Evolutionary conservation across 2,797 vertebrate genomes (phyloP).

Genomic region (Leontocebus nigricollis): DNA sequence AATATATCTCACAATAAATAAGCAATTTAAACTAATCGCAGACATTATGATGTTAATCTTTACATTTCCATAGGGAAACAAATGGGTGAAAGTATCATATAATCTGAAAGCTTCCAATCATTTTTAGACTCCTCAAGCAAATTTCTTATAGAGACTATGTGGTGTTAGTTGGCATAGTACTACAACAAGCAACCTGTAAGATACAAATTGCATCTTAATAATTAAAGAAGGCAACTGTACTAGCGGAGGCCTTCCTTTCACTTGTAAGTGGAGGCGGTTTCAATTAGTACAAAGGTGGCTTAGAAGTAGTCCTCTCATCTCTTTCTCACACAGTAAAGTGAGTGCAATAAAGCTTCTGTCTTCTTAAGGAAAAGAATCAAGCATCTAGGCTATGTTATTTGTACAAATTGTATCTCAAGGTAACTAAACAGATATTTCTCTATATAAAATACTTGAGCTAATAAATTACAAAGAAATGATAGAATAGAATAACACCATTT

Average conservation of each 20-base stretch:
- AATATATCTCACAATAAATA: slow-evolving; percentile 40
- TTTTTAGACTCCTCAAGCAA: slow-evolving; percentile 24
- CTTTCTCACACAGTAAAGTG: background rate
- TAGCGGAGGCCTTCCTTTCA: background rate
- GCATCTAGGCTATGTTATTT: background rate
- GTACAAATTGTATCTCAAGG: background rate
- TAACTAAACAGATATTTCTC: background rate
- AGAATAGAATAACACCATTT: background rate
- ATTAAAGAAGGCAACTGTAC: slow-evolving; percentile 56
- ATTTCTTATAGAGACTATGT: slow-evolving; percentile 7
- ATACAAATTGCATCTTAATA: slow-evolving; percentile 49
- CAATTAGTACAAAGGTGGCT: background rate
- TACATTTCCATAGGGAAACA: slow-evolving; percentile 43
- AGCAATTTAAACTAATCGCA: slow-evolving; percentile 22
- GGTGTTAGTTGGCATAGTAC: slow-evolving; percentile 32
- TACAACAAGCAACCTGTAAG: slow-evolving; percentile 54
- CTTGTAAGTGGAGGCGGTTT: background rate
- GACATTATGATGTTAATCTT: slow-evolving; percentile 51
- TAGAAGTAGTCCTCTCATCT: background rate
- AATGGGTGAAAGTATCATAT: slow-evolving; percentile 1
- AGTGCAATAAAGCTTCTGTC: background rate
- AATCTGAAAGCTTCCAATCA: background rate
- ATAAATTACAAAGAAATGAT: background rate
- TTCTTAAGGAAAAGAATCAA: background rate
- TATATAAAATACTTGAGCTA: slow-evolving; percentile 5